These are phyloP conservation scores for Heliothis virescens DNA, from an alignment of 1,140 invertebrate genomes.

Conservation along the genomic window DNA sequence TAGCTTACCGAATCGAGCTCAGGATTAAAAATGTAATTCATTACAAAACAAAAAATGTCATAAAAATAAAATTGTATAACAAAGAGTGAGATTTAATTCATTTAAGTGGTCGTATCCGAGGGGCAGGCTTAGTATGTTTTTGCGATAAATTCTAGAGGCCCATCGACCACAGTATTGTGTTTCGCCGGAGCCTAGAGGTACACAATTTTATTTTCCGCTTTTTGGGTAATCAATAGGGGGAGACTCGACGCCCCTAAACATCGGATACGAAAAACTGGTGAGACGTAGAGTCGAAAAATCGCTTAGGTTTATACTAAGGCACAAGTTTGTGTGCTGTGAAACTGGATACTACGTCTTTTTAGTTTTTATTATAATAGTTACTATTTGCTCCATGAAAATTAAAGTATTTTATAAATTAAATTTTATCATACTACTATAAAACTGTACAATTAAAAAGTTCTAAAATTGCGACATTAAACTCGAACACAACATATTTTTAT, in stretches of 20 bases:
- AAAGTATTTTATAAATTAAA: no score
- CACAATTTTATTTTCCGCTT: slow-evolving; percentile 85
- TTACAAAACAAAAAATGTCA: slow-evolving; percentile 40
- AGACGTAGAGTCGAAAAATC: slow-evolving; percentile 54
- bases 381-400: no score
- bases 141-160: slow-evolving; percentile 57
- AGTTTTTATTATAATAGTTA: no score
- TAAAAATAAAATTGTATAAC: slow-evolving; percentile 38
- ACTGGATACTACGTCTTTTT: no score
- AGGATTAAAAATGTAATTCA: slow-evolving; percentile 46
- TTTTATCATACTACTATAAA: no score
- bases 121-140: slow-evolving; percentile 52
- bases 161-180: slow-evolving; percentile 70
- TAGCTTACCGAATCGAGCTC: slow-evolving; percentile 9
- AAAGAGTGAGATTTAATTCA: slow-evolving; percentile 66
- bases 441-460: no score
- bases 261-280: slow-evolving; percentile 57
- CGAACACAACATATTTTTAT: neutral
- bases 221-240: slow-evolving; percentile 86
- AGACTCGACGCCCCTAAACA: slow-evolving; percentile 77
- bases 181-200: slow-evolving; percentile 64
- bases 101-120: slow-evolving; percentile 64
- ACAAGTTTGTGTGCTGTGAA: neutral
- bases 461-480: neutral
- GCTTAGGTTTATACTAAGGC: slow-evolving; percentile 12